These are phyloP conservation scores for Gobionotothen gibberifrons DNA, from an alignment of 2,797 vertebrate genomes.

Conservation along the genomic window DNA sequence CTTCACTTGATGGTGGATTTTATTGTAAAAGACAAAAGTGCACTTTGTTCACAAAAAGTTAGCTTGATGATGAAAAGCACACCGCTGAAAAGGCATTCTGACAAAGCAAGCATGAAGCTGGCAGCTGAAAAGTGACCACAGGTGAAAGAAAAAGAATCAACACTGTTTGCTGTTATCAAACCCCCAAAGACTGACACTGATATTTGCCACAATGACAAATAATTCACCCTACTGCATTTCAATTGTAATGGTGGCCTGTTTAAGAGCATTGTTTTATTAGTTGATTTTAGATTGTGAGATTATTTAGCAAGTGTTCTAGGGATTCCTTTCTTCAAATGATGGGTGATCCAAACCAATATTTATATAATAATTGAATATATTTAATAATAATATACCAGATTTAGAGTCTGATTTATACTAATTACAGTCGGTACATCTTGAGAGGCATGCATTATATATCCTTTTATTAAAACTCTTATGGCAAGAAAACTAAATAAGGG, in stretches of 20 bases:
- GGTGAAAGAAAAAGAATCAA: slow-evolving; percentile 45
- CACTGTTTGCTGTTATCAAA: slow-evolving; percentile 13
- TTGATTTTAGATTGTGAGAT: slow-evolving; percentile 12
- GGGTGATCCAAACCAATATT: slow-evolving; percentile 11
- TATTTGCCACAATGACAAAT: slow-evolving; percentile 14
- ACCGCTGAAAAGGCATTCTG: slow-evolving; percentile 57
- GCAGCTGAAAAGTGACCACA: slow-evolving; percentile 58
- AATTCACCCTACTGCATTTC: slow-evolving; percentile 24
- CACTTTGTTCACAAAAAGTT: slow-evolving; percentile 79
- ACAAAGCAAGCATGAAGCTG: slow-evolving; percentile 64
- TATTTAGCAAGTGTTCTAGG: slow-evolving; percentile 23
- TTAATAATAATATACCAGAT: background rate
- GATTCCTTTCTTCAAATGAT: slow-evolving; percentile 61
- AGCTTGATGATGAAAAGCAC: slow-evolving; percentile 71
- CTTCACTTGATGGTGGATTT: slow-evolving; percentile 5
- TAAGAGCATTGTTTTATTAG: background rate
- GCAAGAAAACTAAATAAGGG: background rate
- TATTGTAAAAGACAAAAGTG: slow-evolving; percentile 37
- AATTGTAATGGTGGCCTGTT: slow-evolving; percentile 13
- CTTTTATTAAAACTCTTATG: slow-evolving; percentile 16
- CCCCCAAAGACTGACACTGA: slow-evolving; percentile 29
- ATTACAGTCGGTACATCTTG: slow-evolving; percentile 6
- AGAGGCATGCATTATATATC: slow-evolving; percentile 6
- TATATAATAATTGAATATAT: too few species aligned
- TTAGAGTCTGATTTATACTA: slow-evolving; percentile 17